Conservation (phyloP, 2,797 vertebrate species). For the Lepus townsendii region DNA sequence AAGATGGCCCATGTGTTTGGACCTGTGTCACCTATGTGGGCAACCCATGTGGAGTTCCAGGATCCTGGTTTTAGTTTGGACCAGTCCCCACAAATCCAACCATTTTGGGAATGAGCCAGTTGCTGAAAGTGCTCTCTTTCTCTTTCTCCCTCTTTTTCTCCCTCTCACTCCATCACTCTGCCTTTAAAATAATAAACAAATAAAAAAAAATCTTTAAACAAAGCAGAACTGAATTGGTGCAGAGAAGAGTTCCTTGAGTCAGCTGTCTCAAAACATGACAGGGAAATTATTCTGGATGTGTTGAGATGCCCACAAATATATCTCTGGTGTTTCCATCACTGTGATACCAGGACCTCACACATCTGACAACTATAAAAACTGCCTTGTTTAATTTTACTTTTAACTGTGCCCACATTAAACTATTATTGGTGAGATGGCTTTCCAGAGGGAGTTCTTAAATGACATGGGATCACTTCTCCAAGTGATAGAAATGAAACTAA, state of each 20-base stretch:
- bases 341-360: neutral
- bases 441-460: neutral
- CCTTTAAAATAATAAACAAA: too few relatives aligned
- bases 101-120: too few relatives aligned
- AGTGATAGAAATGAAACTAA: neutral
- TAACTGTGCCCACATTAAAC: neutral
- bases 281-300: neutral
- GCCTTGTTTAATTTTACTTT: constrained; percentile 3
- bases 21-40: too few relatives aligned
- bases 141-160: too few relatives aligned
- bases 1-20: too few relatives aligned
- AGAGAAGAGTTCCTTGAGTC: neutral
- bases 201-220: too few relatives aligned
- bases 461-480: neutral
- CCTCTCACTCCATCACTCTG: too few relatives aligned
- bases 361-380: neutral
- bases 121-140: too few relatives aligned
- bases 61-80: too few relatives aligned
- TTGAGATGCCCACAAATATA: neutral
- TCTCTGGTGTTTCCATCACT: neutral
- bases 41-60: too few relatives aligned
- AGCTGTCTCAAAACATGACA: neutral
- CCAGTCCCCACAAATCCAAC: too few relatives aligned
- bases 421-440: neutral
- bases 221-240: too few relatives aligned